Evolutionary conservation across 2,888 invertebrate species (phyloP).

Genomic region (Pocota personata): DNA sequence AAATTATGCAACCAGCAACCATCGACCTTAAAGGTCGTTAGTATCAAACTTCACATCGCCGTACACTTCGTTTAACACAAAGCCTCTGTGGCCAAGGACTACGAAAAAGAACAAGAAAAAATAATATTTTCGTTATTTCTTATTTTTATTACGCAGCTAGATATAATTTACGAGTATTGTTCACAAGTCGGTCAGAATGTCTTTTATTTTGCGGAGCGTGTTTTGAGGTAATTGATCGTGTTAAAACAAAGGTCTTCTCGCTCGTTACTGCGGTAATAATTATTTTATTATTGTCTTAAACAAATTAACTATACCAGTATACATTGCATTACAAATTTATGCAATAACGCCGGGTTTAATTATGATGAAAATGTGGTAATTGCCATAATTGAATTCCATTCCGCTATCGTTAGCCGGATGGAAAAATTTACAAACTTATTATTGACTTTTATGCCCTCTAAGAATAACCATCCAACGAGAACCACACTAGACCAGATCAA

Average conservation of each 20-base stretch:
- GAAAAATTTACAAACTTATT: conserved; percentile 25
- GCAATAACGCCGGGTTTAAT: conserved; percentile 58
- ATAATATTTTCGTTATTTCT: conserved; percentile 6
- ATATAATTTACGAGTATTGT: conserved; percentile 34
- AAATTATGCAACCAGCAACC: not conserved
- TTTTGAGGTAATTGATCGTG: conserved; percentile 45
- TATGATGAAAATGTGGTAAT: conserved; percentile 61
- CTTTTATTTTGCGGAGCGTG: conserved; percentile 14
- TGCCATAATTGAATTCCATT: conserved; percentile 65
- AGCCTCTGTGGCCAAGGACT: conserved; percentile 50
- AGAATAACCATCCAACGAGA: conserved; percentile 21
- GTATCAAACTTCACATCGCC: conserved; percentile 18
- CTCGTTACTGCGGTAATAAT: conserved; percentile 39
- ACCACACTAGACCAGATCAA: conserved; percentile 36
- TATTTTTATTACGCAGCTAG: conserved; percentile 56
- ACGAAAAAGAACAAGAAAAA: conserved; percentile 32
- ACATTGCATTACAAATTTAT: conserved; percentile 53
- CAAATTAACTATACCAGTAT: conserved; percentile 49
- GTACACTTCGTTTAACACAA: conserved; percentile 63
- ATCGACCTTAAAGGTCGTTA: conserved; percentile 67
- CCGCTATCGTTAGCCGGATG: conserved; percentile 67
- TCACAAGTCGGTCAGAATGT: conserved; percentile 43
- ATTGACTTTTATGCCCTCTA: conserved; percentile 24
- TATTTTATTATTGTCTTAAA: conserved; percentile 58
- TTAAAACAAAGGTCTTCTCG: conserved; percentile 44